A percentile compares a stretch with the other conserved stretches of the same genome.
Conservation (phyloP, 2,113 vertebrate genomes). For the Solea solea region DNA sequence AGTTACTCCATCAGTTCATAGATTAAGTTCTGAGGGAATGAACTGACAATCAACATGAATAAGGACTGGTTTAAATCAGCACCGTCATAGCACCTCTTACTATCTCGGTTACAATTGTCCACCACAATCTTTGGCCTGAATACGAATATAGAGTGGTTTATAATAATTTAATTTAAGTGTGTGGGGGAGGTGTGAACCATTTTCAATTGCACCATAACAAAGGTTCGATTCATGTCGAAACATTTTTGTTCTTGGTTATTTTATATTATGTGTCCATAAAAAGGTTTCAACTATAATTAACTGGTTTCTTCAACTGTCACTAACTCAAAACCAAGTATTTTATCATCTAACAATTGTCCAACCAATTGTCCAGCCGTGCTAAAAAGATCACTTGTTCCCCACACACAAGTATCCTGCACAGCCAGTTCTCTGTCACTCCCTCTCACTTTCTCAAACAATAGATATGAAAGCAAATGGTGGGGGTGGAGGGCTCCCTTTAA, state of each 20-base stretch:
- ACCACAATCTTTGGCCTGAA: not conserved
- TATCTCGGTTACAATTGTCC: constrained; percentile 1
- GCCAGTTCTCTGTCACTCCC: constrained; percentile 42
- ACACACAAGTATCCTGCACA: constrained; percentile 42
- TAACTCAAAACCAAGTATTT: too few species aligned
- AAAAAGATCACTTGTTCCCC: constrained; percentile 22
- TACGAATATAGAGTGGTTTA: not conserved
- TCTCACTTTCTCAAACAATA: constrained; percentile 53
- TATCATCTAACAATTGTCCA: too few species aligned
- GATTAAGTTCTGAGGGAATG: constrained; percentile 46
- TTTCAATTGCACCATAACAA: too few species aligned
- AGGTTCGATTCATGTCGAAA: not conserved
- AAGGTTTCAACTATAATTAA: too few species aligned
- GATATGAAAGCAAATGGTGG: constrained; percentile 43
- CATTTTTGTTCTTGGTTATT: too few species aligned
- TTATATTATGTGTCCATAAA: too few species aligned
- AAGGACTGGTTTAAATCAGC: constrained; percentile 38
- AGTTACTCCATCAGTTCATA: constrained; percentile 46
- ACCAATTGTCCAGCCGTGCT: not conserved
- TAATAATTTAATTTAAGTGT: not conserved
- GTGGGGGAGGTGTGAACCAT: too few species aligned
- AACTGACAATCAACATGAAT: constrained; percentile 42
- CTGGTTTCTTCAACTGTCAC: too few species aligned
- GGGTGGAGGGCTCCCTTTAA: constrained; percentile 51
- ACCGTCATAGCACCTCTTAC: constrained; percentile 10